Evolutionary conservation across 2,888 invertebrate genomes (phyloP).

Genomic region (Heliconius aoede): DNA sequence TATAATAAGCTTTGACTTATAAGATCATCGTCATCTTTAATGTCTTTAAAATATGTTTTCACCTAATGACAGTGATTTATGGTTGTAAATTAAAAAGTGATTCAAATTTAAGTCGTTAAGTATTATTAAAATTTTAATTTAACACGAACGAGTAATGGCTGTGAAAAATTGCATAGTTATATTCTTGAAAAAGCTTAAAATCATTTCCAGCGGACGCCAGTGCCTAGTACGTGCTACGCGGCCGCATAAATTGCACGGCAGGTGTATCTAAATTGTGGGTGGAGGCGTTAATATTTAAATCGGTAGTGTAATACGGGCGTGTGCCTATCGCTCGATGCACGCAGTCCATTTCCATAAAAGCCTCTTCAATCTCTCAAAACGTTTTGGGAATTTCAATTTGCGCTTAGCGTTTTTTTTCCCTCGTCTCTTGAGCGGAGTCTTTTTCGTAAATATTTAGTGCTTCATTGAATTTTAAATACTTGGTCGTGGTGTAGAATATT

Average conservation of each 20-base stretch:
- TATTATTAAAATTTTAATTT: constrained; percentile 18
- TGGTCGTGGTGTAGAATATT: constrained; percentile 31
- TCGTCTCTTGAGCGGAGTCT: constrained; percentile 49
- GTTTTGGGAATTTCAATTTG: constrained; percentile 81
- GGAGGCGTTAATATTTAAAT: constrained; percentile 77
- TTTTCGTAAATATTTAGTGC: constrained; percentile 55
- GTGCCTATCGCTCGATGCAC: constrained; percentile 74
- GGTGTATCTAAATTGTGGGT: constrained; percentile 73
- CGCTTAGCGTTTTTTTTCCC: constrained; percentile 69
- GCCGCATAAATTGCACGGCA: constrained; percentile 68
- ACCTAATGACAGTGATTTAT: not conserved
- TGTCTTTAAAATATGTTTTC: not conserved
- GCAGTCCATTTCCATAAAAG: constrained; percentile 83
- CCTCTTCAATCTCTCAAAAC: constrained; percentile 83
- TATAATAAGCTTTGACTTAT: not conserved
- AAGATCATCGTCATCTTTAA: not conserved
- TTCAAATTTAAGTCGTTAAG: not conserved
- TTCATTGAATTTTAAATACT: constrained; percentile 52
- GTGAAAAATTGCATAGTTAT: constrained; percentile 28
- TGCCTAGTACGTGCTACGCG: constrained; percentile 44
- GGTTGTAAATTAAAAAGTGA: not conserved
- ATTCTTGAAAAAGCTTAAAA: constrained; percentile 24
- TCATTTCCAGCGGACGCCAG: constrained; percentile 32
- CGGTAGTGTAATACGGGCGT: constrained; percentile 63
- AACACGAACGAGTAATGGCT: constrained; percentile 4